These are phyloP conservation scores for Cryptocephalus moraei DNA, from an alignment of 2,888 invertebrate genomes.

Conservation along the genomic window DNA sequence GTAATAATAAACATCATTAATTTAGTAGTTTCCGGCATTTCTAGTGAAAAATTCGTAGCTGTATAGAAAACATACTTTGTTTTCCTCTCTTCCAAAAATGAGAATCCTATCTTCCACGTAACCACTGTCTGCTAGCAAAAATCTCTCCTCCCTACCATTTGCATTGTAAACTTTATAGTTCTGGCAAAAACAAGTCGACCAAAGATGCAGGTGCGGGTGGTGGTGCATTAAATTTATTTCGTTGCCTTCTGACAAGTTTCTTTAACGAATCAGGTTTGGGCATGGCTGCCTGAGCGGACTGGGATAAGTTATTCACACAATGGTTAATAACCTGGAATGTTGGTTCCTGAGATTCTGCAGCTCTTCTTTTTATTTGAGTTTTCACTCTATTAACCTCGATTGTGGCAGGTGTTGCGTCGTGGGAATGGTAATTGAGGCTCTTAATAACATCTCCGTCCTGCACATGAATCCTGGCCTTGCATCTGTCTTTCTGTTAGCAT, in stretches of 20 bases:
- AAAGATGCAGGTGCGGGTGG: slow-evolving; percentile 1
- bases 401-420: not conserved
- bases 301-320: slow-evolving; percentile 1
- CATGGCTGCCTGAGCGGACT: not conserved
- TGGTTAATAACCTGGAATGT: slow-evolving; percentile 1
- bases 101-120: too few relatives aligned
- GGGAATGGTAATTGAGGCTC: not conserved
- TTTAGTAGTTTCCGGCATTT: too few relatives aligned
- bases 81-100: too few relatives aligned
- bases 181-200: not conserved
- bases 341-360: slow-evolving; percentile 2
- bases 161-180: not conserved
- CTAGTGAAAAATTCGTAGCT: too few relatives aligned
- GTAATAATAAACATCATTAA: too few relatives aligned
- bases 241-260: not conserved
- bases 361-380: slow-evolving; percentile 1
- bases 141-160: too few relatives aligned
- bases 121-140: too few relatives aligned
- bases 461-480: too few relatives aligned
- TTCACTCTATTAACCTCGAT: slow-evolving; percentile 1
- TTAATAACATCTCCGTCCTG: not conserved
- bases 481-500: too few relatives aligned
- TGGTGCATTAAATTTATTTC: not conserved
- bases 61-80: not conserved
- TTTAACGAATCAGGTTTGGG: not conserved